Base-by-base conservation (phyloP, 2,113 vertebrate genomes). In the Chionomys nivalis region DNA sequence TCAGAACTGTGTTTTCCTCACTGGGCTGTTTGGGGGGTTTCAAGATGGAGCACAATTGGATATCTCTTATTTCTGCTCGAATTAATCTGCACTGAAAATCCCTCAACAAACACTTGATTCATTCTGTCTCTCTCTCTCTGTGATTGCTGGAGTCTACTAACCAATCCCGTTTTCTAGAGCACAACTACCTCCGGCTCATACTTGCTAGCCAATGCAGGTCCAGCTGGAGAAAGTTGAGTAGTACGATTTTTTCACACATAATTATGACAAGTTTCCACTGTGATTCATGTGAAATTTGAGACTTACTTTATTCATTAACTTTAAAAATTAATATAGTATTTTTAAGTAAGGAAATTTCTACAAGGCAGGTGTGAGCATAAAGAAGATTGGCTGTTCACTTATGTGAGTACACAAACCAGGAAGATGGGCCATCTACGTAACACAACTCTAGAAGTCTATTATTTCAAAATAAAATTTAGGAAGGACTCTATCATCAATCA, bases 201-300 rank as follows among this genome's bases (percentile, higher is more conserved):
- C 2, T 1, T 89, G 81, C 75, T 49, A 55, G 65, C 82, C 66
- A 94, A 68, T 92, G 83, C 44, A 89, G 68, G 17, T 66, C 77
- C 87, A 95, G 58, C 94, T 92, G 95, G 77, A 91, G 88, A 76
- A 94, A 96, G 86, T 0, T 70, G 79, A 93, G 94, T 7, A 28
- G 36, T 33, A 12, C 65, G 58, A 55, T 83, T 79, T 90, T 90
- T 96, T 86, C 49, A 92, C 73, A 61, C 55, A 81, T 36, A 93
- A 61, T 81, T 92, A 85, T 55, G 65, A 55, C 52, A 85, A 47
- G 44, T 39, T 92, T 95, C 91, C 85, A 47, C 87, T 87, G 75
- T 90, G 87, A 96, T 94, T 87, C 49, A 95, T 87, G 33, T 63
- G 21, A 89, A 93, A 33, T 76, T 93, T 75, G 11, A 58, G 78